Evolutionary conservation across 2,113 vertebrate genomes (phyloP).

Genomic region (Acrocephalus kingi): DNA sequence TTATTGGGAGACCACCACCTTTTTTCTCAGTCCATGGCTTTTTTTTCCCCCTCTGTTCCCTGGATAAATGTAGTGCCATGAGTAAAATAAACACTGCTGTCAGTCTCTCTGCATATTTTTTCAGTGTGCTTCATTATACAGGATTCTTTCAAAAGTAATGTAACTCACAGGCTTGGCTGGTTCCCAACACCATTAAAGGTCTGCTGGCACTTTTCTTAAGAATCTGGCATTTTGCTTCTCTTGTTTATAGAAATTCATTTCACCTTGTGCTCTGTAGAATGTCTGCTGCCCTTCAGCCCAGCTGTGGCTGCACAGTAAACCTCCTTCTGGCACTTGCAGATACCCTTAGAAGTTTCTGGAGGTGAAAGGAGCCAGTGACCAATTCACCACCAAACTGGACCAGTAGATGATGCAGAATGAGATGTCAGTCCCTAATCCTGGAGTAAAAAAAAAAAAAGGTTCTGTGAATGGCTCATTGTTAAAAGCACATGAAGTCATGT

Average conservation of each 20-base stretch:
- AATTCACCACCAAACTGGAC: background rate
- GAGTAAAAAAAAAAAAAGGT: background rate
- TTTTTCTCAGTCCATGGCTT: background rate
- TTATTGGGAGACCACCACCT: background rate
- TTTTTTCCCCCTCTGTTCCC: background rate
- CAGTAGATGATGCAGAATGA: background rate
- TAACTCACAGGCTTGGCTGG: conserved; percentile 32
- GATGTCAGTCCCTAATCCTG: background rate
- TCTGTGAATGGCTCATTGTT: background rate
- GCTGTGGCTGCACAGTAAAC: background rate
- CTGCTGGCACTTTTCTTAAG: conserved; percentile 15
- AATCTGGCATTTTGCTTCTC: background rate
- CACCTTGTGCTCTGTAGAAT: background rate
- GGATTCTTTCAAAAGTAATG: conserved; percentile 43
- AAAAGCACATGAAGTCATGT: background rate
- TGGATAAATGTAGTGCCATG: conserved; percentile 43
- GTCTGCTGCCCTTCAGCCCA: background rate
- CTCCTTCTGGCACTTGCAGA: background rate
- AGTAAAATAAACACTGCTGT: conserved; percentile 57
- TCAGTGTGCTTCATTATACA: conserved; percentile 49
- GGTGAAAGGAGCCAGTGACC: background rate
- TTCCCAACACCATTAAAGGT: conserved; percentile 38
- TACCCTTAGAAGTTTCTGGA: background rate
- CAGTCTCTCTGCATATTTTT: conserved; percentile 47
- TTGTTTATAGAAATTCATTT: conserved; percentile 24